These are phyloP conservation scores for Brevimyrus niger DNA, from an alignment of 2,113 vertebrate species.

Conservation along the genomic window DNA sequence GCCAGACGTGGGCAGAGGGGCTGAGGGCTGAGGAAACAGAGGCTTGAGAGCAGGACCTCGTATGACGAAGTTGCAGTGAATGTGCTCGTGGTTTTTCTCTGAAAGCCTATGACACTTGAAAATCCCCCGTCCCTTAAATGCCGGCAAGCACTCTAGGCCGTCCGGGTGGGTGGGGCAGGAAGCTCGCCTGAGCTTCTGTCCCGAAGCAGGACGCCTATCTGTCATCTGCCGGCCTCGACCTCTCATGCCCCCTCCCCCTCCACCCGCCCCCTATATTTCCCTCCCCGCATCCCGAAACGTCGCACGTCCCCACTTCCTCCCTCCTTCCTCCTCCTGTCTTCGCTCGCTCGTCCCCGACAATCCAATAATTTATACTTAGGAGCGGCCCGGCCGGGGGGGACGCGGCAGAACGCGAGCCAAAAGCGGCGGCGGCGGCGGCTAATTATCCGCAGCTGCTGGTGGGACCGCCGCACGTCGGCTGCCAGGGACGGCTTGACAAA, in stretches of 20 bases:
- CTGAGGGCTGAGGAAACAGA: not conserved
- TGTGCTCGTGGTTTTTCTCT: not conserved
- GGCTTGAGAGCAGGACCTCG: not conserved
- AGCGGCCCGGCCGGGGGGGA: conserved; percentile 50
- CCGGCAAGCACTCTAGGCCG: not conserved
- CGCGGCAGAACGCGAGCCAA: conserved; percentile 58
- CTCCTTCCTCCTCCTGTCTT: conserved; percentile 37
- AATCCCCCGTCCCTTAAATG: not conserved
- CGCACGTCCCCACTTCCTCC: not conserved
- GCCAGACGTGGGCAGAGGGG: not conserved
- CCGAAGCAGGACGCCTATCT: not conserved
- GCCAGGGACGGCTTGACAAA: conserved; percentile 62
- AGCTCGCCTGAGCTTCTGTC: not conserved
- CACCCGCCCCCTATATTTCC: not conserved
- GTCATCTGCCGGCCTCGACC: not conserved
- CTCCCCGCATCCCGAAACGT: conserved; percentile 1
- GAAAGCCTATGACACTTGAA: not conserved
- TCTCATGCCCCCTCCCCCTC: conserved; percentile 8
- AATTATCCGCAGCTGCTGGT: conserved; percentile 79
- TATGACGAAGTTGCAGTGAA: not conserved
- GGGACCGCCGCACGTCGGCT: conserved; percentile 56
- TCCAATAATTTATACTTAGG: conserved; percentile 58
- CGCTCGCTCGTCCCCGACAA: conserved; percentile 49
- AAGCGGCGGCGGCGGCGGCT: conserved; percentile 68
- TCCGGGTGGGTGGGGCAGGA: not conserved